phyloP scores from a whole-genome alignment of 2,113 vertebrate genomes.

The Acanthisitta chloris region DNA sequence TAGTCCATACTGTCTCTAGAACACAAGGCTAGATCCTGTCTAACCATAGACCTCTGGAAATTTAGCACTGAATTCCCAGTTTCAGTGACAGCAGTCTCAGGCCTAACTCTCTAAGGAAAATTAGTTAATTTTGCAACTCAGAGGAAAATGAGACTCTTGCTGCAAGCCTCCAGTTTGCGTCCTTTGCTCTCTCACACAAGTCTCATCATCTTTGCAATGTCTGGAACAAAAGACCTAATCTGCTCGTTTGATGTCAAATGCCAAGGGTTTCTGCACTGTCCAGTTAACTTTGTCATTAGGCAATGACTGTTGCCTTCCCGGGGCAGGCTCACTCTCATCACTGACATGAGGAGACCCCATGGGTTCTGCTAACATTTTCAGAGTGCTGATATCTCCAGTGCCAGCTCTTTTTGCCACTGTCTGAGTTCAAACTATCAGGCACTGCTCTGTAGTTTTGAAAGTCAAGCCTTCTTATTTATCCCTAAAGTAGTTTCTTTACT shows the following conservation, averaged over 20 bases:
- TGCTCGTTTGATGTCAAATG: neutral
- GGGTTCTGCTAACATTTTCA: neutral
- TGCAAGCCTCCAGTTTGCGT: neutral
- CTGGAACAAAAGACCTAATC: neutral
- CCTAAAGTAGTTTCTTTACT: neutral
- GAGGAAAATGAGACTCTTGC: neutral
- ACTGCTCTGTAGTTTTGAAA: neutral
- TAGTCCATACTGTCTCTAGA: neutral
- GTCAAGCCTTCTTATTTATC: neutral
- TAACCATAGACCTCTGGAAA: neutral
- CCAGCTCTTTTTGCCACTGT: neutral
- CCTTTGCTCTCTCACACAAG: neutral
- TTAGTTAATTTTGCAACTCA: neutral
- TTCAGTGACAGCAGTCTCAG: neutral
- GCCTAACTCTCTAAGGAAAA: neutral
- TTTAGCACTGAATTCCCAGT: neutral
- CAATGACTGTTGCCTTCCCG: neutral
- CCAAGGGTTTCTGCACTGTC: neutral
- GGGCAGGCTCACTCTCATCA: neutral
- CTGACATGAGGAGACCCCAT: neutral
- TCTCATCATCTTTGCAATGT: neutral
- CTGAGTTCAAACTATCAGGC: neutral
- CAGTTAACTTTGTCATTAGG: neutral
- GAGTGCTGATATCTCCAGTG: fast-evolving
- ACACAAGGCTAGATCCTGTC: neutral